Evolutionary conservation across 2,797 vertebrate genomes (phyloP).

Genomic region (Anas flavirostris): DNA sequence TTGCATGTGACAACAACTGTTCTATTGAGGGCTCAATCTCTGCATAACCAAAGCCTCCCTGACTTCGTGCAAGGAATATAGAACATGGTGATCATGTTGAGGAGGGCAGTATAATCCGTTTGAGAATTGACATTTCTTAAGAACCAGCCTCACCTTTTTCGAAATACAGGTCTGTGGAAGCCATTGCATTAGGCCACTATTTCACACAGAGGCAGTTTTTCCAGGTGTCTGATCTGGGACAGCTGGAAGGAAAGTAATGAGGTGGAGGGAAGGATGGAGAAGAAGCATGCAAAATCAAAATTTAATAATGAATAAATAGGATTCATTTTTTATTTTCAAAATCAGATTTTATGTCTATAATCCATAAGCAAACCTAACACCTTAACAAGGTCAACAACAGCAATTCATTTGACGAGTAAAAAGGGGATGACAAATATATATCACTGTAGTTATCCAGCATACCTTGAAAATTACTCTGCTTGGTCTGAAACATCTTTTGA

Average conservation of each 20-base stretch:
- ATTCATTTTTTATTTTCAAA: background rate
- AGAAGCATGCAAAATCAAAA: background rate
- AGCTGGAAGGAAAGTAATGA: background rate
- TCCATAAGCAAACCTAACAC: background rate
- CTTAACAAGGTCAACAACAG: background rate
- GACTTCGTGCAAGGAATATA: background rate
- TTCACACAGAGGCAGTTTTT: background rate
- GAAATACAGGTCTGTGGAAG: background rate
- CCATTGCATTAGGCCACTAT: background rate
- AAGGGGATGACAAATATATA: background rate
- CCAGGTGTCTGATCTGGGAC: background rate
- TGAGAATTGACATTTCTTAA: background rate
- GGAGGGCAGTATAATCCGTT: background rate
- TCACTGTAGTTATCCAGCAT: background rate
- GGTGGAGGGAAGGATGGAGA: background rate
- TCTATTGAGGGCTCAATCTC: background rate
- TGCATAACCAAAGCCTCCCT: background rate
- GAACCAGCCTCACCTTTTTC: background rate
- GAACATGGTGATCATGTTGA: background rate
- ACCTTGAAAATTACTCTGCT: background rate
- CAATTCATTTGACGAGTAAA: background rate
- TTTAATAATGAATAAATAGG: rapidly evolving
- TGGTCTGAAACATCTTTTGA: background rate
- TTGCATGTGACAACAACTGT: background rate
- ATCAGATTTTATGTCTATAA: background rate